phyloP scores from a whole-genome alignment of 2,888 invertebrate genomes.

The Mactromeris polynyma region DNA sequence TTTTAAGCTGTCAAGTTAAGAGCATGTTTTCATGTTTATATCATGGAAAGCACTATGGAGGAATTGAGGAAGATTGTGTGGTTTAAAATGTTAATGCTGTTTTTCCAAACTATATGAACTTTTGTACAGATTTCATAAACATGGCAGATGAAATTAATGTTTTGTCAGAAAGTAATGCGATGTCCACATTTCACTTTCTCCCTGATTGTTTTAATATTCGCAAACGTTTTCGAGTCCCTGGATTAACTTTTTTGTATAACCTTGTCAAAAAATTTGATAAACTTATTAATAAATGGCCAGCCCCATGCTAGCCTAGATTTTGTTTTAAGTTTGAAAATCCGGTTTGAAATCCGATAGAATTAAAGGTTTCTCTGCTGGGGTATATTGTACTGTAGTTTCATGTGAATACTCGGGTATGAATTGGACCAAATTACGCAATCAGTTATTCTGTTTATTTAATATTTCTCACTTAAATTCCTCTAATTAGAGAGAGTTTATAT shows the following conservation, averaged over 20 bases:
- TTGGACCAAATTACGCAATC: not conserved
- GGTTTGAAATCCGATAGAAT: slow-evolving; percentile 31
- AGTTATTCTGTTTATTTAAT: not conserved
- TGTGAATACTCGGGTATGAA: not conserved
- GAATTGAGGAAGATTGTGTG: not conserved
- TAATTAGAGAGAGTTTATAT: no score
- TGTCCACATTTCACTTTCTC: slow-evolving; percentile 31
- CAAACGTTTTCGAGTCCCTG: not conserved
- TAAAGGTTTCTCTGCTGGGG: not conserved
- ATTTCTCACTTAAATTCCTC: no score
- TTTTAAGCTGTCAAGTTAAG: slow-evolving; percentile 22
- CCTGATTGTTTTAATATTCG: slow-evolving; percentile 7
- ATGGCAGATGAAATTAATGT: slow-evolving; percentile 7
- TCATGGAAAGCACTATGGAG: not conserved
- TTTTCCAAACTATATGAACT: not conserved
- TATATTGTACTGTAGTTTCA: not conserved
- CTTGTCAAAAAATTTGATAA: slow-evolving; percentile 58
- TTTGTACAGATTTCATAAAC: not conserved
- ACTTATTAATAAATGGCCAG: slow-evolving; percentile 40
- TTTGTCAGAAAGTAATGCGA: not conserved
- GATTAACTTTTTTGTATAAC: slow-evolving; percentile 25
- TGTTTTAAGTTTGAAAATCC: not conserved
- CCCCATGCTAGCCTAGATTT: slow-evolving; percentile 18
- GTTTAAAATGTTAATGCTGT: slow-evolving; percentile 4
- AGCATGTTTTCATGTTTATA: not conserved